Evolutionary conservation across 2,113 vertebrate genomes (phyloP).

Genomic region (Coptodon rendalli): DNA sequence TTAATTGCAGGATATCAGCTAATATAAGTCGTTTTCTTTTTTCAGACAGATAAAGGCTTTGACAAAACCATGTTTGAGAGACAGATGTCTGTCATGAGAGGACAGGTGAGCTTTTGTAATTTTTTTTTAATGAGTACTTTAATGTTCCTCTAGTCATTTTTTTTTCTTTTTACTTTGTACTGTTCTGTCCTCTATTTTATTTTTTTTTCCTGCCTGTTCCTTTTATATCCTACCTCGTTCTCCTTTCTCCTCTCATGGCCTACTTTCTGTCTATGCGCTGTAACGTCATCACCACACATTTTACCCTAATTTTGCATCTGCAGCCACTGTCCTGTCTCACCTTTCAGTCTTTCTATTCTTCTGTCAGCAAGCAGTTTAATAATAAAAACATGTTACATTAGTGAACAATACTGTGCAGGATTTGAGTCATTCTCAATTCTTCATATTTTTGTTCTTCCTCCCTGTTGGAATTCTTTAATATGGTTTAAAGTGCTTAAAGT

Average conservation of each 20-base stretch:
- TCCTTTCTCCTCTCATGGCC: neutral
- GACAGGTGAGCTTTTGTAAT: conserved; percentile 80
- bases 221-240: neutral
- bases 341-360: neutral
- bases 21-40: neutral
- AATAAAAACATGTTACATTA: neutral
- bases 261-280: neutral
- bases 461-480: neutral
- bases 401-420: neutral
- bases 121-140: neutral
- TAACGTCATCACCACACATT: neutral
- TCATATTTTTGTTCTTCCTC: neutral
- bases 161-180: neutral
- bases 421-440: neutral
- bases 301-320: neutral
- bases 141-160: neutral
- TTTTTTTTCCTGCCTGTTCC: neutral
- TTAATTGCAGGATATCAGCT: rapidly evolving
- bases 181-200: neutral
- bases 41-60: conserved; percentile 88
- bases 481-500: neutral
- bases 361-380: neutral
- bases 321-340: neutral
- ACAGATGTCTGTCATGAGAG: conserved; percentile 98
- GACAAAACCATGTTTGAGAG: conserved; percentile 93